Evolutionary conservation across 2,797 vertebrate genomes (phyloP).

Genomic region (Hoplostethus atlanticus): DNA sequence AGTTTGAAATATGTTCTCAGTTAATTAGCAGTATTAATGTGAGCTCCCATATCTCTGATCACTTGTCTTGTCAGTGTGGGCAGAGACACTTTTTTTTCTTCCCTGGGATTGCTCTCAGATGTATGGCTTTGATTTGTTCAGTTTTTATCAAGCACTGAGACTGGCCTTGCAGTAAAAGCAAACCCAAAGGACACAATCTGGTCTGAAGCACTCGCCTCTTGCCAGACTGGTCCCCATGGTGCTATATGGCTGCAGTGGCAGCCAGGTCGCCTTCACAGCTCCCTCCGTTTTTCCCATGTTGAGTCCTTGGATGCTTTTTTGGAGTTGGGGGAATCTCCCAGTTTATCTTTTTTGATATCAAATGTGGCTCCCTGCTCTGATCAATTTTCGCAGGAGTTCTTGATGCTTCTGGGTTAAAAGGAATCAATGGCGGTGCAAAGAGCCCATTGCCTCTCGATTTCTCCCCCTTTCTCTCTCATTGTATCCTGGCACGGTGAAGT

Average conservation of each 20-base stretch:
- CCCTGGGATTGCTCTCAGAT: constrained; percentile 58
- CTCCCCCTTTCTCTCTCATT: constrained; percentile 63
- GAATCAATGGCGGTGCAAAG: constrained; percentile 76
- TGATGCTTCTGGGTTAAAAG: constrained; percentile 64
- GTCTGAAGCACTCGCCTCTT: constrained; percentile 50
- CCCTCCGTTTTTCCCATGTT: constrained; percentile 56
- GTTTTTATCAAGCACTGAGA: constrained; percentile 67
- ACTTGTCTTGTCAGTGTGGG: constrained; percentile 60
- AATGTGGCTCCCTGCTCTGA: constrained; percentile 74
- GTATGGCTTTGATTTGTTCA: constrained; percentile 71
- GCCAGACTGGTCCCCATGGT: constrained; percentile 40
- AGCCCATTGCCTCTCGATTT: constrained; percentile 50
- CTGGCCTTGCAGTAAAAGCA: constrained; percentile 69
- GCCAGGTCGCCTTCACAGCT: constrained; percentile 61
- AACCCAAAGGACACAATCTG: constrained; percentile 65
- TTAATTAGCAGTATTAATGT: constrained; percentile 76
- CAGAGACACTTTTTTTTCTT: constrained; percentile 51
- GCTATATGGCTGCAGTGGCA: constrained; percentile 42
- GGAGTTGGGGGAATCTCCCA: constrained; percentile 55
- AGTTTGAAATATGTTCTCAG: constrained; percentile 69
- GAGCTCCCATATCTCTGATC: constrained; percentile 68
- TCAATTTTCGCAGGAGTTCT: constrained; percentile 76
- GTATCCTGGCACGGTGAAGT: constrained; percentile 62
- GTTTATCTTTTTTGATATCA: constrained; percentile 76
- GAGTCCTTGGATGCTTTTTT: constrained; percentile 32